These are phyloP conservation scores for Lydus trimaculatus DNA, from an alignment of 2,888 invertebrate genomes.

Conservation along the genomic window DNA sequence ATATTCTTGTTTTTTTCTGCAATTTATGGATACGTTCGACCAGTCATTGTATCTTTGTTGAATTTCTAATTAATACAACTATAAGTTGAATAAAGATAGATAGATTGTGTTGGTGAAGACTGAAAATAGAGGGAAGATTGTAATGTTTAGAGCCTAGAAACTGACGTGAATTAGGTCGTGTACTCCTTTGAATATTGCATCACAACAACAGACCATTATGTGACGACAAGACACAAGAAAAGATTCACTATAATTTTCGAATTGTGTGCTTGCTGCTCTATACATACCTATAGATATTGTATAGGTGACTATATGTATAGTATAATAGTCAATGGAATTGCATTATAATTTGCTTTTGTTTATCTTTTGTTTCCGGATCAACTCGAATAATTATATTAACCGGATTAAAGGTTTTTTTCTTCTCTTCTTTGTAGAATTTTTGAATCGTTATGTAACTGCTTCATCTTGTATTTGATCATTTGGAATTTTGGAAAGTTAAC, in stretches of 20 bases:
- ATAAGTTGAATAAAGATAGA: conserved; percentile 26
- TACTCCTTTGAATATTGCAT: conserved; percentile 58
- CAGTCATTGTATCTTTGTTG: conserved; percentile 16
- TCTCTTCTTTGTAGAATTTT: not conserved
- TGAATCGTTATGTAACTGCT: not conserved
- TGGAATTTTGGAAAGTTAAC: not conserved
- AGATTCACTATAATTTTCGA: conserved; percentile 46
- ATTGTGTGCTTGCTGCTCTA: not conserved
- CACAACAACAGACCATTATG: conserved; percentile 56
- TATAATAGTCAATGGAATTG: not conserved
- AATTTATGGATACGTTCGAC: conserved; percentile 21
- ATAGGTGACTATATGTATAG: not conserved
- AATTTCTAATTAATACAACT: not conserved
- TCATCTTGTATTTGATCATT: not conserved
- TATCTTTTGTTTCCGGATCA: not conserved
- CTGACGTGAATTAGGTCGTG: conserved; percentile 60
- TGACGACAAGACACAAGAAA: conserved; percentile 48
- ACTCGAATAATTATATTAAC: not conserved
- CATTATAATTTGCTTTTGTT: not conserved
- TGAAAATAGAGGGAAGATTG: conserved; percentile 31
- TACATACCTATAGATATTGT: too few species aligned
- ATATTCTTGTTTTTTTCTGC: conserved; percentile 17
- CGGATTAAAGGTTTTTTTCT: not conserved
- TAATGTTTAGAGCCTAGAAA: conserved; percentile 54
- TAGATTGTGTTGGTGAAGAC: conserved; percentile 19